Base-by-base conservation (phyloP, 1,140 invertebrate species). In the Tetraneura akinire region DNA sequence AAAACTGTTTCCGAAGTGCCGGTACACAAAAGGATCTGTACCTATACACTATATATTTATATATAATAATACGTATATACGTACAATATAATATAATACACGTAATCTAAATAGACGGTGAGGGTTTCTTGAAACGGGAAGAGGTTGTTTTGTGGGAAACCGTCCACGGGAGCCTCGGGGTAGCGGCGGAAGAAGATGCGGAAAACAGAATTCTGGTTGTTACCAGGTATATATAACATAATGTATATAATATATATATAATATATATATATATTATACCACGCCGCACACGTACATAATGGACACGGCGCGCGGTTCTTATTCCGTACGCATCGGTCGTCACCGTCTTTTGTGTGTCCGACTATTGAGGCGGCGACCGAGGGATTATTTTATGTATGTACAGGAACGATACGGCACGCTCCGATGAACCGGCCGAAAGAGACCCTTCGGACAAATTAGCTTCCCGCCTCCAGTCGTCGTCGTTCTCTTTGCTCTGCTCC, bases 361-460 rank as follows among this genome's bases (percentile, higher is more conserved):
- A 62, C 60, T 62, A 32, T 16, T 32, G 26, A 29, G 21, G 21
- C 14, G 57, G 13, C 55, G 55, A 16, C 5, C 9, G 21, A 60
- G 26, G 57, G 57, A 26, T 23, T 60, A 57, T 11, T n/a, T 4
- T 16, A 23, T 60, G 13, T 16, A 18, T 29, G 1, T 26, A 37
- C 8, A 37, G 57, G 16, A 55, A 57, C 71, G 71, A 74, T 74
- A 74, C 71, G 51, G 71, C 51, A 74, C 71, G 71, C 71, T 37
- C 51, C 71, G n/a, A 4, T 57, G 71, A 42, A 74, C 51, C 51
- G 71, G 49, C 47, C 71, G 71, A 74, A 74, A 74, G 71, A 74
- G 71, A 74, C 71, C 71, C 71, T 74, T 74, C 21, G 26, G 42
- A 57, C 71, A 74, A 74, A 74, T 74, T 74, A 37, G 51, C 71